Conservation (phyloP, 2,113 vertebrate species). For the Axis porcinus region DNA sequence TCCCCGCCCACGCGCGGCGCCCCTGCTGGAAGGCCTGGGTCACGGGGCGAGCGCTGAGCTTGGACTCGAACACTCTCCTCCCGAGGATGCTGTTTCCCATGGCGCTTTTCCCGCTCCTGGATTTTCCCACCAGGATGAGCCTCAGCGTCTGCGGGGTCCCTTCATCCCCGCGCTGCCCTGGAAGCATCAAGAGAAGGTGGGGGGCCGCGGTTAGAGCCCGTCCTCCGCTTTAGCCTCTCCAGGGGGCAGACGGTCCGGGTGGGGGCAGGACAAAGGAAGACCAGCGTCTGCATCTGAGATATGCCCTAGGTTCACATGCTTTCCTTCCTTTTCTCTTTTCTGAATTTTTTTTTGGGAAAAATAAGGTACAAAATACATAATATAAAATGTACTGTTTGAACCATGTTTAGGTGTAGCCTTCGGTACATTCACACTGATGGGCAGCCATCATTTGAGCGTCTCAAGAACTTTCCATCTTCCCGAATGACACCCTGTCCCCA, state of each 20-base stretch:
- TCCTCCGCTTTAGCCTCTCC: neutral
- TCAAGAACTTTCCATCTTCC: neutral
- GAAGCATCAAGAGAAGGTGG: neutral
- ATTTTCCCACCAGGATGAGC: conserved; percentile 50
- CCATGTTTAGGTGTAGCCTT: neutral
- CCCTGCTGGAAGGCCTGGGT: neutral
- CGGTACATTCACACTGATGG: neutral
- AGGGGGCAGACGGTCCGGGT: neutral
- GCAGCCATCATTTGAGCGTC: no score
- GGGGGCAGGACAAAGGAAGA: neutral
- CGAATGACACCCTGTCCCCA: neutral
- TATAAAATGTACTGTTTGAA: neutral
- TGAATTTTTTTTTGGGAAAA: neutral
- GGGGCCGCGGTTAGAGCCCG: accelerated
- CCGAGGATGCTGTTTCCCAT: conserved; percentile 54
- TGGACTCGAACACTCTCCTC: neutral
- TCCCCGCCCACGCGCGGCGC: neutral
- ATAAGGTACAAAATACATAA: neutral
- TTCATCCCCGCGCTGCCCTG: neutral
- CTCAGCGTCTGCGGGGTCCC: neutral
- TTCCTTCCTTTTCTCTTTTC: neutral
- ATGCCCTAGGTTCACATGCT: neutral
- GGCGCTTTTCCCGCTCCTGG: conserved; percentile 35
- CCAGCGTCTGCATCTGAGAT: neutral
- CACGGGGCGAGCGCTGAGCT: neutral